phyloP scores from a whole-genome alignment of 2,888 invertebrate genomes.

The Belgica antarctica region DNA sequence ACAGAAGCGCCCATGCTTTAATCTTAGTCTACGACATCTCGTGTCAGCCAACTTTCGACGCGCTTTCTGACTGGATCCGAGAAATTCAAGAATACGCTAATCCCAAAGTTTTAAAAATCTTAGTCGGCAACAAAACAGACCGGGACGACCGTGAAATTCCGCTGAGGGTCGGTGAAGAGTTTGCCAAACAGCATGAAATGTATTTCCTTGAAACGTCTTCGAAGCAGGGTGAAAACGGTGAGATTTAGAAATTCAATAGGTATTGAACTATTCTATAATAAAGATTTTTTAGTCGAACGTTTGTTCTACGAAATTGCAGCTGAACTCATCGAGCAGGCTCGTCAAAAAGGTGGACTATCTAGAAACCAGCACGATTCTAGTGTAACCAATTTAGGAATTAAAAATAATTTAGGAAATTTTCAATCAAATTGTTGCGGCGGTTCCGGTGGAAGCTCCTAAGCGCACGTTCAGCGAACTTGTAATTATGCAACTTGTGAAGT shows the following conservation, averaged over 20 bases:
- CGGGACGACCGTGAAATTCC: slow-evolving; percentile 95
- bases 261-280: neutral
- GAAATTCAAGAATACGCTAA: slow-evolving; percentile 98
- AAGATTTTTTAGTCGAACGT: slow-evolving; percentile 63
- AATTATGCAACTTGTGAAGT: neutral
- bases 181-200: slow-evolving; percentile 94
- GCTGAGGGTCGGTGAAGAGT: slow-evolving; percentile 90
- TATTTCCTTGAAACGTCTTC: slow-evolving; percentile 98
- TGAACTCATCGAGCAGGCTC: slow-evolving; percentile 71
- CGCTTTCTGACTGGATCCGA: slow-evolving; percentile 92
- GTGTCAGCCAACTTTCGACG: slow-evolving; percentile 96
- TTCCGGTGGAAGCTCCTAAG: slow-evolving; percentile 22
- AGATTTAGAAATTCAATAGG: neutral
- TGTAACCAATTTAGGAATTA: slow-evolving; percentile 47
- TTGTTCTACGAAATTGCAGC: slow-evolving; percentile 96
- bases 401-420: slow-evolving; percentile 47
- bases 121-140: slow-evolving; percentile 91
- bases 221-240: slow-evolving; percentile 92
- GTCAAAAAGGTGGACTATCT: slow-evolving; percentile 47
- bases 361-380: slow-evolving; percentile 38
- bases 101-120: slow-evolving; percentile 60
- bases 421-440: slow-evolving; percentile 47
- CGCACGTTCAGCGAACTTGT: neutral
- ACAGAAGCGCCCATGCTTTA: slow-evolving; percentile 93
- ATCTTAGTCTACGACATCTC: slow-evolving; percentile 97